Percentiles rank a stretch among this genome's conserved stretches.
Conservation (phyloP, 2,888 invertebrate species). For the Coenonympha glycerion region DNA sequence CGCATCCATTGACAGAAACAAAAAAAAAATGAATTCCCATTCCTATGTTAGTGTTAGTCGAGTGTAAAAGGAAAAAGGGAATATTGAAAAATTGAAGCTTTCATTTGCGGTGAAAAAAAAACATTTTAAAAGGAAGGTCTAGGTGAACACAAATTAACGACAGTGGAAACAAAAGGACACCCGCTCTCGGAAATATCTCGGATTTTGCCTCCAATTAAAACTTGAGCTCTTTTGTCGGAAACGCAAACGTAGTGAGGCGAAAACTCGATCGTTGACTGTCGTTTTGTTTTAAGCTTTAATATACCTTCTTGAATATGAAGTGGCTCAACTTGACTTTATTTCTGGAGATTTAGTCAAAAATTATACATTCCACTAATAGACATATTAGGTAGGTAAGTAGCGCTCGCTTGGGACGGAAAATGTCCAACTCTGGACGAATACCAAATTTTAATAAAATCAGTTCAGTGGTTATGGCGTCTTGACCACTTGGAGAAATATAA, state of each 20-base stretch:
- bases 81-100: conserved; percentile 8
- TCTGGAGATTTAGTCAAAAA: too few relatives aligned
- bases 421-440: too few relatives aligned
- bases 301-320: conserved; percentile 1
- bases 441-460: too few relatives aligned
- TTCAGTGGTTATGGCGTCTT: too few relatives aligned
- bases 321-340: not conserved
- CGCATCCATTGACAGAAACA: not conserved
- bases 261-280: conserved; percentile 26
- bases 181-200: conserved; percentile 27
- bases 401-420: too few relatives aligned
- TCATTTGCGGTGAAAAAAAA: conserved; percentile 1
- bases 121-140: conserved; percentile 13
- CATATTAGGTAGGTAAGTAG: too few relatives aligned
- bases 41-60: not conserved
- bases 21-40: too few relatives aligned
- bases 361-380: too few relatives aligned
- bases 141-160: conserved; percentile 23
- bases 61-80: not conserved
- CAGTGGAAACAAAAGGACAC: conserved; percentile 25
- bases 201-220: conserved; percentile 29
- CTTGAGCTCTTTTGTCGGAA: conserved; percentile 26
- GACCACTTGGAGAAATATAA: too few relatives aligned
- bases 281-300: conserved; percentile 23
- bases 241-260: conserved; percentile 26